Evolutionary conservation across 2,888 invertebrate genomes (phyloP).

Genomic region (Aquatica leii): DNA sequence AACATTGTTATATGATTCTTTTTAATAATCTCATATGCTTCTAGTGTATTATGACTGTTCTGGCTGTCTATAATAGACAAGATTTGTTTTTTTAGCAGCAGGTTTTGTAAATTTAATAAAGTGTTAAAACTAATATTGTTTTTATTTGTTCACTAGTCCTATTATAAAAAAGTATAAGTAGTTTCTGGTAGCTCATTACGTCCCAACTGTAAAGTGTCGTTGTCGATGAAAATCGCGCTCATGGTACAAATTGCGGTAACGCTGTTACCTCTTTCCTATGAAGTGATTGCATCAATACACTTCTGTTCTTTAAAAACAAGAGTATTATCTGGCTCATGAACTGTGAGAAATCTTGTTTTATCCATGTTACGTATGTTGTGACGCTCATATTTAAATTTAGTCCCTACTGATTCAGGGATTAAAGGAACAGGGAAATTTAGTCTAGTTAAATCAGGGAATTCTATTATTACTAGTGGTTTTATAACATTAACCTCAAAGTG

Average conservation of each 20-base stretch:
- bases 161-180: too few relatives aligned
- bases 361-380: slow-evolving; percentile 2
- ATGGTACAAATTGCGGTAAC: slow-evolving; percentile 25
- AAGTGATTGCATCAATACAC: slow-evolving; percentile 17
- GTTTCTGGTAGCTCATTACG: slow-evolving; percentile 18
- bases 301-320: slow-evolving; percentile 19
- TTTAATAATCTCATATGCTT: slow-evolving; percentile 4
- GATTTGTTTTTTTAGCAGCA: slow-evolving; percentile 11
- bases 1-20: background rate
- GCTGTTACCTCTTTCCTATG: too few relatives aligned
- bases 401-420: background rate
- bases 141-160: slow-evolving; percentile 22
- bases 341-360: slow-evolving; percentile 13
- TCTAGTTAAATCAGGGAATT: background rate
- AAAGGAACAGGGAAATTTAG: background rate
- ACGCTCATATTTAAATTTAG: slow-evolving; percentile 2
- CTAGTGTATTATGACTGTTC: too few relatives aligned
- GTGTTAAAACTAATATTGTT: slow-evolving; percentile 14
- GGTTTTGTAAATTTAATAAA: slow-evolving; percentile 17
- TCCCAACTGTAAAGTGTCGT: too few relatives aligned
- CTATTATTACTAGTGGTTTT: background rate
- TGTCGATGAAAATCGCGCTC: slow-evolving; percentile 20
- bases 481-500: background rate
- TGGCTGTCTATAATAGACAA: slow-evolving; percentile 18
- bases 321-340: slow-evolving; percentile 19